phyloP scores from a whole-genome alignment of 2,113 vertebrate genomes.

The Ailuropoda melanoleuca region DNA sequence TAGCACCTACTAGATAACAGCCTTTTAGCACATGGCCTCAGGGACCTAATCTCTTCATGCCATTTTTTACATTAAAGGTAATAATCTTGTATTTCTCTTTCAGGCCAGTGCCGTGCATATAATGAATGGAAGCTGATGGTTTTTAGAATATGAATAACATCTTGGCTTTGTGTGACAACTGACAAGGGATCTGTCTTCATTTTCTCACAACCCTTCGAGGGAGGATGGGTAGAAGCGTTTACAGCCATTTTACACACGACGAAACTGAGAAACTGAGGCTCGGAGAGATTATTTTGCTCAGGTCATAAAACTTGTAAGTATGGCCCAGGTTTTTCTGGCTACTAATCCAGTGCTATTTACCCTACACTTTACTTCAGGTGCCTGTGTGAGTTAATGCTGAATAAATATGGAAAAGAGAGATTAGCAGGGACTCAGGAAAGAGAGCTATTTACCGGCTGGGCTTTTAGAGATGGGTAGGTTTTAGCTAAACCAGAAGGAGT shows the following conservation, averaged over 20 bases:
- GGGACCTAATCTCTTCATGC: not conserved
- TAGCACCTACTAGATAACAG: not conserved
- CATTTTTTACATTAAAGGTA: not conserved
- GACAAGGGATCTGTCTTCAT: not conserved
- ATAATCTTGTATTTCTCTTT: not conserved
- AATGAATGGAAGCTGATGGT: not conserved
- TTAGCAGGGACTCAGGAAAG: not conserved
- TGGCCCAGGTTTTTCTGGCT: not conserved
- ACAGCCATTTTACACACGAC: not conserved
- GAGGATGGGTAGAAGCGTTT: not conserved
- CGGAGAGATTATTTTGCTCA: not conserved
- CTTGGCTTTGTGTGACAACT: not conserved
- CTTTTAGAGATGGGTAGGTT: not conserved
- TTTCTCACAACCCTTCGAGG: not conserved
- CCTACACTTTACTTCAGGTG: not conserved
- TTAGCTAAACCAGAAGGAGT: not conserved
- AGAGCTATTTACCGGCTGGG: not conserved
- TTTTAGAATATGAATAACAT: not conserved
- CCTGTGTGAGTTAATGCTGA: not conserved
- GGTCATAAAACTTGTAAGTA: not conserved
- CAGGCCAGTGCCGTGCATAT: not conserved
- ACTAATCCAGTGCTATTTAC: not conserved
- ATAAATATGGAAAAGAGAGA: not conserved
- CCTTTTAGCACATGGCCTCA: not conserved
- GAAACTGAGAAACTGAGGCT: slow-evolving; percentile 14